Base-by-base conservation (phyloP, 2,888 invertebrate species). In the Caenorhabditis sp. region DNA sequence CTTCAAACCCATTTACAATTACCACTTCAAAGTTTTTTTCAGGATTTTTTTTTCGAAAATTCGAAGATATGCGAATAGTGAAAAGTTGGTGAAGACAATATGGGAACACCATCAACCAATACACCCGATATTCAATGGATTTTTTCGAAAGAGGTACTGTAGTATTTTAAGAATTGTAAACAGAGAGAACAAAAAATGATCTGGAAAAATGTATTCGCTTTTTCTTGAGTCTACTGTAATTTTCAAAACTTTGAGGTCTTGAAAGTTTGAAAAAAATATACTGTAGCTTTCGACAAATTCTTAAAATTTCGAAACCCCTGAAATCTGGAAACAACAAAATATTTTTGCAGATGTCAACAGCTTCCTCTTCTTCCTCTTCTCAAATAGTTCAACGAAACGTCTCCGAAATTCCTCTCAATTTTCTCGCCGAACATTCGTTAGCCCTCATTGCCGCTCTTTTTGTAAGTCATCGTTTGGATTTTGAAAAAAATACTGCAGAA, bases 91-190 rank as follows among this genome's bases (percentile, higher is more conserved):
- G 31, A 43, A 43, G 12, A 36, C 62, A 36, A 58, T 43, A 72
- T 72, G 71, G 64, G 61, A 12, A 57, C 73, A 59, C 58, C 76
- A 37, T 64, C 69, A 50, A 36, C 66, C 24, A 66, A n/a, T n/a
- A n/a, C 63, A 68, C 70, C 79, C 65, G 79, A 79, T 69, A 69
- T 75, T 36, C 77, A 77, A 37, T 79, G 79, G 79, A 73, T 79
- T 49, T 79, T 79, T 62, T 75, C 79, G 58, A 79, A 77, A 70
- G 67, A 77, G 76, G 79, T 77, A 27, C 49, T 31, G 4, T 19
- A 21, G 24, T 26, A 53, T 68, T 36, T 17, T 6, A 26, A 31
- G 19, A 54, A 6, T 54, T 59, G 50, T 53, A 19, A 27, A n/a
- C n/a, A n/a, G n/a, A n/a, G n/a, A 21, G 19, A 55, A n/a, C 8